Evolutionary conservation across 2,113 vertebrate species (phyloP), one percentile per base, ranked within the genome.

Genomic region (Macquaria australasica): DNA sequence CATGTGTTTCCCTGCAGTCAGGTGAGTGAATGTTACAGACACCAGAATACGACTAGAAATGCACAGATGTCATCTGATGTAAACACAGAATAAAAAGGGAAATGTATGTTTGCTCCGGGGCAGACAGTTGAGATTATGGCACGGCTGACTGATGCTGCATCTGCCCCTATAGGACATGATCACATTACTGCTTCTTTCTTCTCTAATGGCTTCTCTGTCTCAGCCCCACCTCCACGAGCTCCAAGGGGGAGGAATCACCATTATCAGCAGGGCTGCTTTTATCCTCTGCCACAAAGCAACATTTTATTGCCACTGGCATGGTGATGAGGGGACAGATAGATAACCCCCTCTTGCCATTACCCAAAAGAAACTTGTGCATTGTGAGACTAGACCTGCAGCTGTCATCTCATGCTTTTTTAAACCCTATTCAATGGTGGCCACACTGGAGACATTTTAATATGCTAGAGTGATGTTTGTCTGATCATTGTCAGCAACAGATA

Each of bases 121-220:
- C 71, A 82, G 74, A 80, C 25, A 39, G 67, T 77, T 77, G 53
- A 79, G 86, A 82, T 83, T 64, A 84, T 76, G 80, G 79, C 70
- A 81, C 59, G 16, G 56, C 41, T 87, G 87, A 92, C 55, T 70
- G 82, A 90, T 92, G 82, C 77, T 9, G 3, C 43, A 34, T 84
- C 86, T 68, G 41, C 59, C 69, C 71, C 78, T 53, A 66, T 50
- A 70, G 81, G 84, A 91, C 86, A 76, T 86, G 88, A 92, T 93
- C 79, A 87, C 84, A 93, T 93, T 87, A 92, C 64, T 37, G 78
- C 75, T 82, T 79, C 72, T 77, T 85, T 91, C 77, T 86, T 82
- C 34, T 82, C 59, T 88, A 90, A 90, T 89, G 86, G 84, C 79
- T 82, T 81, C 50, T 59, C 39, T 21, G 67, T 85, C 69, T 64